These are phyloP conservation scores for Otolemur garnettii DNA, from an alignment of 2,113 vertebrate species.

Conservation along the genomic window DNA sequence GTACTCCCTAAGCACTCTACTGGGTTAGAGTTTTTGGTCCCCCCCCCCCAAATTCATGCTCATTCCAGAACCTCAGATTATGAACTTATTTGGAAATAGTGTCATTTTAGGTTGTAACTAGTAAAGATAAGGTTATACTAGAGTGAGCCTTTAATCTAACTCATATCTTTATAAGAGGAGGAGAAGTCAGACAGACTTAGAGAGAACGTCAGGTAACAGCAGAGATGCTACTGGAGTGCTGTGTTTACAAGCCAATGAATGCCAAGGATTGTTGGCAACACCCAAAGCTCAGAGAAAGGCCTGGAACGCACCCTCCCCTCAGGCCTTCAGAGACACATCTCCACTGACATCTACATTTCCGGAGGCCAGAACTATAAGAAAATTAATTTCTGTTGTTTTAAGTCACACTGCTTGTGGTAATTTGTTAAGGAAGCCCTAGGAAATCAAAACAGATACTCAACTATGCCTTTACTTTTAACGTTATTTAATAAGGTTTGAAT, in stretches of 20 bases:
- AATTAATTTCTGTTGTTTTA: neutral
- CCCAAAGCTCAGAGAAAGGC: neutral
- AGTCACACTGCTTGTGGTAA: neutral
- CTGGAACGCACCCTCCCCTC: neutral
- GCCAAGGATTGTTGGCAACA: neutral
- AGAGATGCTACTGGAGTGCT: neutral
- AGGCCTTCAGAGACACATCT: neutral
- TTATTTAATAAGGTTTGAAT: slow-evolving; percentile 44
- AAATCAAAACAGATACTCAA: neutral
- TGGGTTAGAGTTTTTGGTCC: neutral
- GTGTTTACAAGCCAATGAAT: neutral
- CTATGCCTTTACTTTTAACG: neutral
- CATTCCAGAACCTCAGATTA: neutral
- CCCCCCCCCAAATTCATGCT: neutral
- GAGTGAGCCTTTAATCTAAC: neutral
- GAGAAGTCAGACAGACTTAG: neutral
- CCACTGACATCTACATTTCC: neutral
- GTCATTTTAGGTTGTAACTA: neutral
- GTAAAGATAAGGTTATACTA: neutral
- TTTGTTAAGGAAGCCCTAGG: neutral
- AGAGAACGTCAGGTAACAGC: neutral
- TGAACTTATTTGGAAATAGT: slow-evolving; percentile 36
- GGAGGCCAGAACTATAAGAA: neutral
- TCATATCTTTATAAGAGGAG: neutral
- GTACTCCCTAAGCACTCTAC: neutral